Evolutionary conservation across 2,888 invertebrate genomes (phyloP).

Genomic region (Drosophila paucipuncta): DNA sequence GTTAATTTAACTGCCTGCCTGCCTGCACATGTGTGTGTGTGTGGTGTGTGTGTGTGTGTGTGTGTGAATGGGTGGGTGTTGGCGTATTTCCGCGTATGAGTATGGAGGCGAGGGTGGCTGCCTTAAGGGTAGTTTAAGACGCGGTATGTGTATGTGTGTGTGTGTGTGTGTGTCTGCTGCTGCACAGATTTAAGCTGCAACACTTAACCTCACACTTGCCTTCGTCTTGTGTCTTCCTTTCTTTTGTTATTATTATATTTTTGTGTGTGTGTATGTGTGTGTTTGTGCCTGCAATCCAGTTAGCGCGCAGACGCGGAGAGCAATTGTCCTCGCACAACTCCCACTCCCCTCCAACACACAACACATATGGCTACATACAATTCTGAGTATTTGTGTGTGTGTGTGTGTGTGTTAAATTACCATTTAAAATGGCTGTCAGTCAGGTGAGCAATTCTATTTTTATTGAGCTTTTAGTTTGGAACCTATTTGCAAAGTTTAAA

Average conservation of each 20-base stretch:
- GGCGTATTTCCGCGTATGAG: constrained; percentile 11
- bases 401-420: constrained; percentile 68
- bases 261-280: not conserved
- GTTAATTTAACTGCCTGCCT: constrained; percentile 57
- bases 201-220: constrained; percentile 80
- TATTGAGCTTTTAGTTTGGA: constrained; percentile 81
- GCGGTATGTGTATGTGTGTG: constrained; percentile 13
- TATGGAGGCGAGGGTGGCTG: constrained; percentile 18
- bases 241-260: constrained; percentile 5
- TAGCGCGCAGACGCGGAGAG: constrained; percentile 80
- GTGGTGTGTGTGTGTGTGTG: constrained; percentile 21
- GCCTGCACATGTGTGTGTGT: constrained; percentile 19
- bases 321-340: constrained; percentile 20
- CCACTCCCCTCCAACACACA: not conserved
- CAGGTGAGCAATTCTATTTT: constrained; percentile 73
- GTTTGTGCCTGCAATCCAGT: constrained; percentile 25
- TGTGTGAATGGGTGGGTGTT: constrained; percentile 14
- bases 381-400: constrained; percentile 16
- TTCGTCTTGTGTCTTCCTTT: constrained; percentile 52
- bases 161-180: constrained; percentile 4
- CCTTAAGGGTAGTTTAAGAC: constrained; percentile 62
- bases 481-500: constrained; percentile 77
- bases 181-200: constrained; percentile 76
- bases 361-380: constrained; percentile 1
- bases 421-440: constrained; percentile 83